Evolutionary conservation across 1,140 invertebrate species (phyloP).

Genomic region (Heliconius eleuchia): DNA sequence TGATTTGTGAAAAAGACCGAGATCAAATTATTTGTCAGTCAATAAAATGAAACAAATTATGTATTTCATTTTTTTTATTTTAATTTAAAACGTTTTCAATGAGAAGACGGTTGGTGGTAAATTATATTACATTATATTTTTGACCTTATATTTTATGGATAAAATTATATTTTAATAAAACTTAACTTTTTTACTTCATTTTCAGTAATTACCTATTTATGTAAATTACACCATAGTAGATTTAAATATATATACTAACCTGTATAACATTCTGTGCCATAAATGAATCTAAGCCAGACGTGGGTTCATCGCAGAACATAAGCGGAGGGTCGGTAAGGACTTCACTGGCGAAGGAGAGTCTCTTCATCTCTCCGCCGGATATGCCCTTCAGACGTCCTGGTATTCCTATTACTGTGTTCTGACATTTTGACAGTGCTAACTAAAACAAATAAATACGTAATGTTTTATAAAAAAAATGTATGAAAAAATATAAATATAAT

Average conservation of each 20-base stretch:
- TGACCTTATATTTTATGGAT: too few species aligned
- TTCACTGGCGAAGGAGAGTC: constrained; percentile 97
- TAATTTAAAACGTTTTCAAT: too few species aligned
- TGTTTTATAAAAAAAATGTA: too few species aligned
- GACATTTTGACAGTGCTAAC: constrained; percentile 92
- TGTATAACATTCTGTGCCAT: constrained; percentile 95
- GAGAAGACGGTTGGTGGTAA: too few species aligned
- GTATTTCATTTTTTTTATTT: too few species aligned
- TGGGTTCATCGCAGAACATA: constrained; percentile 98
- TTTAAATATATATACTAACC: constrained; percentile 53
- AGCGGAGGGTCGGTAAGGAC: constrained; percentile 96
- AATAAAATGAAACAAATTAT: too few species aligned
- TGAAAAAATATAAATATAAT: too few species aligned
- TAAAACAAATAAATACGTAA: constrained; percentile 33
- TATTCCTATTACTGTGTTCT: constrained; percentile 93
- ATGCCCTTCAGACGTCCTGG: constrained; percentile 94
- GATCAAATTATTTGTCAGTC: too few species aligned
- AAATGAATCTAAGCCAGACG: constrained; percentile 92
- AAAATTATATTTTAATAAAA: too few species aligned
- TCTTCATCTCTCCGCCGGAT: constrained; percentile 97
- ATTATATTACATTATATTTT: too few species aligned
- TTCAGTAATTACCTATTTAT: not conserved
- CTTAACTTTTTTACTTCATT: too few species aligned
- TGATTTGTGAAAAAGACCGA: too few species aligned
- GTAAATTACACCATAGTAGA: not conserved